Evolutionary conservation across 2,888 invertebrate species (phyloP).

Genomic region (Operophtera brumata): DNA sequence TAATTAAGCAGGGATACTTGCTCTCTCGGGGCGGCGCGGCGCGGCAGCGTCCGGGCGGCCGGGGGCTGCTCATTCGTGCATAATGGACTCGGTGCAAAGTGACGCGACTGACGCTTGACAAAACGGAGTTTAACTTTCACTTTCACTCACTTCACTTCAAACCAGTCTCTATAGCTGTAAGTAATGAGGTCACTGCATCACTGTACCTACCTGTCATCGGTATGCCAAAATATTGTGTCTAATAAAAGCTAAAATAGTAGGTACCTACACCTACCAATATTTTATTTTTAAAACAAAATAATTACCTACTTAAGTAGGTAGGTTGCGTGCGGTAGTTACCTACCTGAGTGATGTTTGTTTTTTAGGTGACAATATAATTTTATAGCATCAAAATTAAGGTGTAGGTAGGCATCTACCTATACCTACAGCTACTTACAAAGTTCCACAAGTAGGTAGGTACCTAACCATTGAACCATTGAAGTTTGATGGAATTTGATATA

Average conservation of each 20-base stretch:
- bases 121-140: slow-evolving; percentile 77
- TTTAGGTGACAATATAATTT: no score
- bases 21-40: slow-evolving; percentile 73
- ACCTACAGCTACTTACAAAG: no score
- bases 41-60: slow-evolving; percentile 30
- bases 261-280: not conserved
- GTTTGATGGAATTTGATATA: no score
- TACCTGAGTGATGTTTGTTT: no score
- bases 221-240: slow-evolving; percentile 3
- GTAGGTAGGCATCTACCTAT: no score
- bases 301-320: no score
- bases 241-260: not conserved
- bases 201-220: slow-evolving; percentile 22
- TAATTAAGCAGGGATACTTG: slow-evolving; percentile 73
- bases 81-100: slow-evolving; percentile 72
- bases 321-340: no score
- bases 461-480: no score
- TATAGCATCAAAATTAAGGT: no score
- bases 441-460: no score
- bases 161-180: slow-evolving; percentile 58
- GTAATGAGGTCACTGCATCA: slow-evolving; percentile 44
- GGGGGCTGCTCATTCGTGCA: slow-evolving; percentile 79
- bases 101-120: slow-evolving; percentile 72
- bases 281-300: no score
- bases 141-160: slow-evolving; percentile 68